These are phyloP conservation scores for Phodopus roborovskii DNA, from an alignment of 2,113 vertebrate genomes.

Conservation along the genomic window DNA sequence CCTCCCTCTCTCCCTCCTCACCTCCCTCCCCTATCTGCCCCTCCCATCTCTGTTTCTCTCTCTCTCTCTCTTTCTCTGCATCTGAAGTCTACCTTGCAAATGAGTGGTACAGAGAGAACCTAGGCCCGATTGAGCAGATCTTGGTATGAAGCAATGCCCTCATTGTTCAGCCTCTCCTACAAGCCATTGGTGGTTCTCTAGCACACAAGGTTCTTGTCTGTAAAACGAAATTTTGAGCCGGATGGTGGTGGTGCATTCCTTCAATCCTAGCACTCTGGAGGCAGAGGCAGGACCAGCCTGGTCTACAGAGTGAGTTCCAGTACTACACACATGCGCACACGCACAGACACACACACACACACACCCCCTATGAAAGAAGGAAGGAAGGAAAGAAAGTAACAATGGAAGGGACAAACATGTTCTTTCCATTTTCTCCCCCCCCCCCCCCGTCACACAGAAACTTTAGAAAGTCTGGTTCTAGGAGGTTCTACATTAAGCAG, in stretches of 20 bases:
- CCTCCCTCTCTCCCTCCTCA: background rate
- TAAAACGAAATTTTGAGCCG: background rate
- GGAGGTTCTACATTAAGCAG: background rate
- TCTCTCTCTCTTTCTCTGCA: no score
- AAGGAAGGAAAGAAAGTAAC: no score
- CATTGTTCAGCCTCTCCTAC: background rate
- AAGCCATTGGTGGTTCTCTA: background rate
- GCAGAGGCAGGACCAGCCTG: background rate
- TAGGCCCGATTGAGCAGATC: background rate
- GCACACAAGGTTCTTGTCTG: background rate
- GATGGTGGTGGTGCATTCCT: background rate
- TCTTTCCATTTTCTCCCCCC: background rate
- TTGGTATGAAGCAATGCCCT: background rate
- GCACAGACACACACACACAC: no score
- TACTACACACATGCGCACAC: no score
- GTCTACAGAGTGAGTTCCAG: background rate
- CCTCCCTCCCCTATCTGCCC: no score
- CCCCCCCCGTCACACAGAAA: background rate
- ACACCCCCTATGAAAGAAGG: no score
- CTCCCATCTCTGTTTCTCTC: no score
- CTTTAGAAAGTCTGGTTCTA: conserved; percentile 24
- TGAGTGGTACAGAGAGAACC: background rate
- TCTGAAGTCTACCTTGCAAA: background rate
- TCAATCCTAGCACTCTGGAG: no score
- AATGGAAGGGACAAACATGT: no score